Base-by-base conservation (phyloP, 2,888 invertebrate species). In the Hetaerina titia region DNA sequence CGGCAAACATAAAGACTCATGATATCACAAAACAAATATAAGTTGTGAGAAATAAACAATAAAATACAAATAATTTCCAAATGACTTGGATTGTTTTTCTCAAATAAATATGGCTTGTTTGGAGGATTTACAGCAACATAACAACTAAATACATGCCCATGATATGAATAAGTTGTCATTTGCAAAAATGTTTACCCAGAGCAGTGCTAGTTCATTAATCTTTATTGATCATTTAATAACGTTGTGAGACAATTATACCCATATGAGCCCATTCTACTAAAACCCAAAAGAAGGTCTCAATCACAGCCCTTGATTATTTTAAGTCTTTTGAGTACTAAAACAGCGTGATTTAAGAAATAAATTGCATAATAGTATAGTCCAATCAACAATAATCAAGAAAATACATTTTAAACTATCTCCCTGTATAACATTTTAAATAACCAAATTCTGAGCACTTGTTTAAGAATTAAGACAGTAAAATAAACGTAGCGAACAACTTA, bases 401-500 rank as follows among this genome's bases (percentile, higher is more conserved):
- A 69, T n/a, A 69, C 19, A 69, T 69, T 69, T 22, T 69, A 5
- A 19, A 69, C 19, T 69, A 69, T n/a, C n/a, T 0, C 19, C 69
- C n/a, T 7, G 22, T 22, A 69, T 0, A 69, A 69, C 69, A 7
- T 69, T n/a, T 69, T 9, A 19, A 69, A n/a, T 69, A 13, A 13
- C n/a, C 1, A 45, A 45, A 45, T 45, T 45, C 45, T 69, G 22
- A 69, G 4, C 19, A 69, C 1, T 69, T 4, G 2, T 69, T 69
- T 19, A 69, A 69, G 69, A 69, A 19, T 69, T 22, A 19, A 19
- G 19, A 4, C 17, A 69, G 69, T 19, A 17, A 19, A 22, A 22
- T 69, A 69, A 22, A 22, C 69, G 22, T 69, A 1, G 87, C 25
- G 7, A 87, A 25, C 6, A 95, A 94, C 95, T 94, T 95, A 96